phyloP scores from a whole-genome alignment of 2,888 invertebrate genomes.

The Graphium colonna region DNA sequence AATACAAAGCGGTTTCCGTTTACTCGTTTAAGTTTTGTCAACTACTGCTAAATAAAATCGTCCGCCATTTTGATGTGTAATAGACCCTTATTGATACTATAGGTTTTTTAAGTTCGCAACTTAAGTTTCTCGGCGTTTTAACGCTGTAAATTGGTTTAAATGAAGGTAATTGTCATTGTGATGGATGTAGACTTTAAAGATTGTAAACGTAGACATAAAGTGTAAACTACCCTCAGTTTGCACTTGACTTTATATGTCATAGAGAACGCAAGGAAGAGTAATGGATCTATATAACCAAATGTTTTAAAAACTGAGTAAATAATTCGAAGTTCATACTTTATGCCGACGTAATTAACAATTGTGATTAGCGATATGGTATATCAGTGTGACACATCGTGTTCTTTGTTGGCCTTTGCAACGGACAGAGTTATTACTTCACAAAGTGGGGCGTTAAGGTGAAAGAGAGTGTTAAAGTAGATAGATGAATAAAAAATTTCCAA shows the following conservation, averaged over 20 bases:
- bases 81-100: background rate
- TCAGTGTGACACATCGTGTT: constrained; percentile 8
- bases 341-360: background rate
- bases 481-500: no score
- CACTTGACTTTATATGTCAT: no score
- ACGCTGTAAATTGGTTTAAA: background rate
- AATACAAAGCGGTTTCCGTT: no score
- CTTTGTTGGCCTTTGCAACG: background rate
- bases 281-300: no score
- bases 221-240: no score
- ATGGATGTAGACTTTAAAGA: background rate
- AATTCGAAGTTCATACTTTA: background rate
- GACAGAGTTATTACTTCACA: background rate
- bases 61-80: background rate
- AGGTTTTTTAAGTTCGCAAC: background rate
- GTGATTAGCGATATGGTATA: constrained; percentile 17
- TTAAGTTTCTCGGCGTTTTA: background rate
- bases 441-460: no score
- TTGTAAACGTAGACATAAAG: background rate
- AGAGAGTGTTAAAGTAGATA: no score
- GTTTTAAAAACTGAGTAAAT: background rate
- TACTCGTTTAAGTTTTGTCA: background rate
- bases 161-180: background rate
- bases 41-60: background rate
- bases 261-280: no score